Percentiles rank a stretch among this genome's conserved stretches.
These are phyloP conservation scores for Hyphantria cunea DNA, from an alignment of 1,140 invertebrate genomes.

Conservation along the genomic window DNA sequence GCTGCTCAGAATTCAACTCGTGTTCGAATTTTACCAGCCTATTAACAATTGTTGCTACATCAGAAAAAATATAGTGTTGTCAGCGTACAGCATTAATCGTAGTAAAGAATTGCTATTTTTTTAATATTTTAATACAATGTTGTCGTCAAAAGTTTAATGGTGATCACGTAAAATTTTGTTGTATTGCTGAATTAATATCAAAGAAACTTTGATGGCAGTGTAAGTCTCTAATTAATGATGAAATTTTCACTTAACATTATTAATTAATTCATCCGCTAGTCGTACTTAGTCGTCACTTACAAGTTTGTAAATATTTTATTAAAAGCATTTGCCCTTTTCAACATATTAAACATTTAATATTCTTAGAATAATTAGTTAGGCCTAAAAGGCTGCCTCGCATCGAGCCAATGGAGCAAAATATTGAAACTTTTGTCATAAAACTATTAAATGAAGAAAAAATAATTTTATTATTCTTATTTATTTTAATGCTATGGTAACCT, in stretches of 20 bases:
- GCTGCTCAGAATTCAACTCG: slow-evolving; percentile 22
- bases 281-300: slow-evolving; percentile 14
- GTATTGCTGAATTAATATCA: not conserved
- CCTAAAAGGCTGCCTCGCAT: slow-evolving; percentile 6
- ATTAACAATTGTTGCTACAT: slow-evolving; percentile 11
- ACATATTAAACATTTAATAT: slow-evolving; percentile 24
- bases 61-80: slow-evolving; percentile 3
- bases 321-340: slow-evolving; percentile 20
- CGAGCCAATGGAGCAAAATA: not conserved
- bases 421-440: not conserved
- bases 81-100: slow-evolving; percentile 10
- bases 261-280: slow-evolving; percentile 27
- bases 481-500: too few relatives aligned
- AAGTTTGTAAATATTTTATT: slow-evolving; percentile 25
- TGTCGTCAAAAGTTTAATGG: slow-evolving; percentile 14
- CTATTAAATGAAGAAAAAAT: too few relatives aligned
- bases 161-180: not conserved
- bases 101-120: slow-evolving; percentile 23
- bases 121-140: slow-evolving; percentile 22
- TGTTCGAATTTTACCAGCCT: slow-evolving; percentile 24
- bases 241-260: slow-evolving; percentile 26
- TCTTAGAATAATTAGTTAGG: slow-evolving; percentile 17
- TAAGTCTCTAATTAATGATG: slow-evolving; percentile 6
- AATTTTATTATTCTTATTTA: too few relatives aligned
- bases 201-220: not conserved